Evolutionary conservation across 2,888 invertebrate genomes (phyloP).

Genomic region (Copidosoma aretas): DNA sequence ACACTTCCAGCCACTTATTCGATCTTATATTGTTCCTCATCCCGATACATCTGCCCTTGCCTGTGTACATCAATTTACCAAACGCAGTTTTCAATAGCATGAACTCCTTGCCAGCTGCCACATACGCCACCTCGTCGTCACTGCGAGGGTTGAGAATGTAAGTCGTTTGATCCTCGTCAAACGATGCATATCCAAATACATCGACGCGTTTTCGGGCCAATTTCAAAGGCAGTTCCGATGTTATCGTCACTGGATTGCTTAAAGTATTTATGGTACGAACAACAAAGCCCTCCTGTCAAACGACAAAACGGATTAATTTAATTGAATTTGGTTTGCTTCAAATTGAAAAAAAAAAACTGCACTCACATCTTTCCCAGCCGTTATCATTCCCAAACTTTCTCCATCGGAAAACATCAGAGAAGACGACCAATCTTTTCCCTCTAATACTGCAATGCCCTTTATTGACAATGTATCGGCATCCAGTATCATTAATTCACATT

Average conservation of each 20-base stretch:
- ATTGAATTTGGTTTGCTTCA: background rate
- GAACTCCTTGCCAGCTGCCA: slow-evolving; percentile 90
- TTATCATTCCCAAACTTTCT: slow-evolving; percentile 78
- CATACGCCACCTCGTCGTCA: slow-evolving; percentile 80
- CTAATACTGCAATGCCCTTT: slow-evolving; percentile 62
- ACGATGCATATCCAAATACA: slow-evolving; percentile 74
- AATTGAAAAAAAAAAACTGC: slow-evolving; percentile 1
- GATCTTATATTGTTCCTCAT: slow-evolving; percentile 73
- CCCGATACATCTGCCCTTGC: slow-evolving; percentile 85
- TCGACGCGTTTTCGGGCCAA: slow-evolving; percentile 81
- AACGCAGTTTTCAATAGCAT: slow-evolving; percentile 81
- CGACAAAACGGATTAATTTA: slow-evolving; percentile 6
- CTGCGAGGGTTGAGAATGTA: slow-evolving; percentile 65
- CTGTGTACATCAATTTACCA: slow-evolving; percentile 88
- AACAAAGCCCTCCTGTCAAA: slow-evolving; percentile 76
- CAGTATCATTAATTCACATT: slow-evolving; percentile 59
- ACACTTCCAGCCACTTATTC: slow-evolving; percentile 71
- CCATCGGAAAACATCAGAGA: slow-evolving; percentile 78
- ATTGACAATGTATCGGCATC: slow-evolving; percentile 64
- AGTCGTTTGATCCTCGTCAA: slow-evolving; percentile 71
- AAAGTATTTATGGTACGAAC: slow-evolving; percentile 75
- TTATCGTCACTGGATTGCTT: slow-evolving; percentile 66
- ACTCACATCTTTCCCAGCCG: slow-evolving; percentile 79
- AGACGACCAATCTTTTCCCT: slow-evolving; percentile 60
- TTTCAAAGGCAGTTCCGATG: slow-evolving; percentile 73